These are phyloP conservation scores for Tapera naevia DNA, from an alignment of 2,797 vertebrate species.

Conservation along the genomic window DNA sequence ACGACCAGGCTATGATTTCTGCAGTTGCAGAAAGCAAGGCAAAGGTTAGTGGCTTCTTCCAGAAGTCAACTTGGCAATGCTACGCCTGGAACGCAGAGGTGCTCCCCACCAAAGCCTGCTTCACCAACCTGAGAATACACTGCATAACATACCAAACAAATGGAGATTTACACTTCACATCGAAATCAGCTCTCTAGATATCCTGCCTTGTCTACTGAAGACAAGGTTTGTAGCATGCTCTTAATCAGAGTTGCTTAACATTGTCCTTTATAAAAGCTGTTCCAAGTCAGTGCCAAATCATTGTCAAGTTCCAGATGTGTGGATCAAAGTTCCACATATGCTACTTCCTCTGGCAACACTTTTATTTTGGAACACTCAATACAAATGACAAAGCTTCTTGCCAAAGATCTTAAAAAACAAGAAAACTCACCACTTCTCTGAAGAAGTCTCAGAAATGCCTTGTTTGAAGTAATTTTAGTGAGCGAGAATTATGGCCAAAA, in stretches of 20 bases:
- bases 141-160: not conserved
- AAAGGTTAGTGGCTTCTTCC: not conserved
- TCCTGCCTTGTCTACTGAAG: not conserved
- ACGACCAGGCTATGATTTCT: not conserved
- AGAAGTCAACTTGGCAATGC: not conserved
- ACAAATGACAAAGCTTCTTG: not conserved
- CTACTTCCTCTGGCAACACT: constrained; percentile 10
- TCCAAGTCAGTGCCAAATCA: not conserved
- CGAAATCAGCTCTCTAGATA: not conserved
- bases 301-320: not conserved
- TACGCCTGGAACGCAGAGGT: not conserved
- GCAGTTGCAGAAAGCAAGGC: not conserved
- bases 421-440: not conserved
- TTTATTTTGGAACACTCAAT: constrained; percentile 8
- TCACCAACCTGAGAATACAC: not conserved
- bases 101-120: not conserved
- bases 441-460: not conserved
- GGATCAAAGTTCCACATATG: not conserved
- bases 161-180: not conserved
- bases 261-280: not conserved
- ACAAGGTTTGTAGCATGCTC: not conserved
- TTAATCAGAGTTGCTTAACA: not conserved
- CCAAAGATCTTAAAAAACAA: not conserved
- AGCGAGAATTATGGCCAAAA: not conserved
- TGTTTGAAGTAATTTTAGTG: not conserved